Evolutionary conservation across 92 coral and sea anemone genomes (phyloP), one percentile per base, ranked within the genome.

Genomic region (Porites cylindrica): DNA sequence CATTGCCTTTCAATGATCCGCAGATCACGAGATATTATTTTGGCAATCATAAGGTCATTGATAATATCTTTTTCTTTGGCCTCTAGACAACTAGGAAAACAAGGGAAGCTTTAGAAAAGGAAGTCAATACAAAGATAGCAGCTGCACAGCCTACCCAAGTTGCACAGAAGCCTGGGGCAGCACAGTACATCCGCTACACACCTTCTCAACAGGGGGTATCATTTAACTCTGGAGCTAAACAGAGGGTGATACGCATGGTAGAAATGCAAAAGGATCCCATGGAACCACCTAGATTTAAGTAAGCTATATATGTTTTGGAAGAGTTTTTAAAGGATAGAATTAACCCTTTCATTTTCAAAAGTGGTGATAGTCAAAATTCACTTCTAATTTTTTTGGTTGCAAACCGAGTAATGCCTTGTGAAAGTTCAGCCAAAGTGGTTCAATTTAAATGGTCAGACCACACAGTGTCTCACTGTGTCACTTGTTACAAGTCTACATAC

Each of bases 251-350:
- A 70, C 86, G 99, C 10, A 96, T 96, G 99, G 98, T 96, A 6
- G 99, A 96, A 65, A 94, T 94, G 89, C 99, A 96, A 83, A 96
- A 96, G 84, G 99, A 96, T 85, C 99, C 99, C 52, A 96, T 96
- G 99, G 99, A 96, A 56, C 99, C 99, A 65, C 99, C 99, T 52
- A 90, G 99, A 91, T 96, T 96, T 83, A 96, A 96, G 96, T 93
- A 91, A 4, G 96, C 59, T 8, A 4, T 0, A 51, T 47, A 12
- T 13, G 10, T 62, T 61, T 7, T 67, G 60, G 32, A 29, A 29
- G 32, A 29, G 32, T 29, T 29, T 29, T 29, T 38, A 38, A 38
- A 4, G 47, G 47, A 38, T 38, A 38, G 47, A 38, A 38, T 38
- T 38, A 38, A 38, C 47, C 6, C 47, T 38, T 38, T 38, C 47